These are phyloP conservation scores for Polydrusus cervinus DNA, from an alignment of 2,888 invertebrate genomes.

Conservation along the genomic window DNA sequence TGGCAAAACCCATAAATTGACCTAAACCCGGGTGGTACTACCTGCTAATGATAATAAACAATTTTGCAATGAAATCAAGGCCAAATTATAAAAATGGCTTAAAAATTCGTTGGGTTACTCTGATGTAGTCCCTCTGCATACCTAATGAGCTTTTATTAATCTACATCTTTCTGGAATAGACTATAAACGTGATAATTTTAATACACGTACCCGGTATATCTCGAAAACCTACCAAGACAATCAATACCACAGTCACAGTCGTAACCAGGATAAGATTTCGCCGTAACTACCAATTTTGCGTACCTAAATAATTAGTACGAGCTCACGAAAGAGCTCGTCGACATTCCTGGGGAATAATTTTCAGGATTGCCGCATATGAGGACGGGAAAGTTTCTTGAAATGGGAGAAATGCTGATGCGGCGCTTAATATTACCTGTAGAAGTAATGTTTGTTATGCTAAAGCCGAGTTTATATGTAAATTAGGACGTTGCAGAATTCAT, in stretches of 20 bases:
- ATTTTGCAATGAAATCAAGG: no score
- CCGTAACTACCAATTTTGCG: constrained; percentile 10
- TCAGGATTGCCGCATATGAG: constrained; percentile 16
- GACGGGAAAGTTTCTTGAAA: constrained; percentile 8
- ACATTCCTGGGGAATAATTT: constrained; percentile 20
- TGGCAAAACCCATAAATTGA: no score
- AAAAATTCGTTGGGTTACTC: no score
- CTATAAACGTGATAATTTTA: no score
- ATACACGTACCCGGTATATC: not conserved
- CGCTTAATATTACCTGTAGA: constrained; percentile 12
- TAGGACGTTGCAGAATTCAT: not conserved
- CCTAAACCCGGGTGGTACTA: no score
- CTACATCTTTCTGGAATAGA: no score
- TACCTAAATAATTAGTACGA: constrained; percentile 11
- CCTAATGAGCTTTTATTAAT: no score
- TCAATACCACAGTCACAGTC: not conserved
- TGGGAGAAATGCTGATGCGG: constrained; percentile 15
- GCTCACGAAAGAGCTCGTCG: constrained; percentile 13
- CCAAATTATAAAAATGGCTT: no score
- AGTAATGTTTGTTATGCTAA: constrained; percentile 4
- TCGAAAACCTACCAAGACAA: not conserved
- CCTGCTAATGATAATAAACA: no score
- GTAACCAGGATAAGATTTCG: not conserved
- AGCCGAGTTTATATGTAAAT: not conserved
- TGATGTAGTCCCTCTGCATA: no score